phyloP scores from a whole-genome alignment of 2,888 invertebrate genomes.

The Apamea anceps region DNA sequence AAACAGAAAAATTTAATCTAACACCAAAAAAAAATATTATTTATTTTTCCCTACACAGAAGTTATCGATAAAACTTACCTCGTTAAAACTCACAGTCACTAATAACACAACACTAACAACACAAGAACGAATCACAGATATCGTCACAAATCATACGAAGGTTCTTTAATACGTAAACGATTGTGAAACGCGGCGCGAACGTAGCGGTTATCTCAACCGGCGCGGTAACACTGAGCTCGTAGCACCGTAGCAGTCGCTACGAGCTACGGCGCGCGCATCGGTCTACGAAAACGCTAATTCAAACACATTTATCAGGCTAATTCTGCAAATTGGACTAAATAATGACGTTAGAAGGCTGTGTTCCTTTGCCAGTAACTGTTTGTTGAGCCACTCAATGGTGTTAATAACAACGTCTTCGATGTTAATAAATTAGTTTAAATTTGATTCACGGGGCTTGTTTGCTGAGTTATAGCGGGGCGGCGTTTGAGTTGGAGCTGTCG shows the following conservation, averaged over 20 bases:
- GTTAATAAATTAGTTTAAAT: constrained; percentile 83
- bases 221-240: constrained; percentile 80
- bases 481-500: constrained; percentile 68
- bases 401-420: constrained; percentile 80
- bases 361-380: constrained; percentile 78
- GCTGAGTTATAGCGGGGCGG: constrained; percentile 72
- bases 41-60: background rate
- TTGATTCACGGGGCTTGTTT: constrained; percentile 73
- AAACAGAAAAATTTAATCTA: constrained; percentile 20
- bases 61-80: constrained; percentile 51
- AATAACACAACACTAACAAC: constrained; percentile 63
- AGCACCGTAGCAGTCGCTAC: constrained; percentile 71
- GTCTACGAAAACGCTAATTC: constrained; percentile 86
- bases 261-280: constrained; percentile 87
- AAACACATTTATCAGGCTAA: constrained; percentile 89
- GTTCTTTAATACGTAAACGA: constrained; percentile 64
- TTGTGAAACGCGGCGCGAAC: constrained; percentile 61
- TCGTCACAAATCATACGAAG: constrained; percentile 64
- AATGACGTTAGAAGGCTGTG: constrained; percentile 83
- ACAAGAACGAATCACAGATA: constrained; percentile 62
- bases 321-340: constrained; percentile 89
- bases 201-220: constrained; percentile 71
- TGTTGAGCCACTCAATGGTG: constrained; percentile 79
- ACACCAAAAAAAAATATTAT: background rate
- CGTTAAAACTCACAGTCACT: constrained; percentile 58